phyloP scores from a whole-genome alignment of 2,797 vertebrate genomes.

The Babyrousa celebensis region DNA sequence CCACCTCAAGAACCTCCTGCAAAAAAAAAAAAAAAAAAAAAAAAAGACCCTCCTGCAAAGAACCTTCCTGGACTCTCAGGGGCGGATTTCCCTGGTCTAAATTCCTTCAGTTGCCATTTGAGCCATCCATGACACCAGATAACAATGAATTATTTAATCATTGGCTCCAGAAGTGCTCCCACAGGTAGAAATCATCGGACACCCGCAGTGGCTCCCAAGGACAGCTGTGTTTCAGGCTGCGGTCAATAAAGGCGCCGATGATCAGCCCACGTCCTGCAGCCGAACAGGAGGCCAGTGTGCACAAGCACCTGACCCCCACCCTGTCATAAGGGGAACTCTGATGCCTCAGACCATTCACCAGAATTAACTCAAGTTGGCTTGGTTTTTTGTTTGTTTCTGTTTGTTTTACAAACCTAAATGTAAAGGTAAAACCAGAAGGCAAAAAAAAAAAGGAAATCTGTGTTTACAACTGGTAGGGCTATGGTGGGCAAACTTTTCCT shows the following conservation, averaged over 20 bases:
- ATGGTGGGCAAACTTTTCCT: neutral
- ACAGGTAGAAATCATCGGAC: neutral
- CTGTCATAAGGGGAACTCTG: neutral
- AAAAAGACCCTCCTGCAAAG: neutral
- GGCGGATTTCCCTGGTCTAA: neutral
- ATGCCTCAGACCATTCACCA: neutral
- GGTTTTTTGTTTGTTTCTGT: no score
- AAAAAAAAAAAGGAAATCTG: neutral
- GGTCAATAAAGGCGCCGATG: accelerated
- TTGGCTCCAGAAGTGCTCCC: neutral
- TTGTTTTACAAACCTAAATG: neutral
- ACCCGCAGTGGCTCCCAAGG: neutral
- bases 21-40: neutral
- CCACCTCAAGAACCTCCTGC: neutral
- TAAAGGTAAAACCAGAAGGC: neutral
- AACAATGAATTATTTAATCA: neutral
- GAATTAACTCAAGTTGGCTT: neutral
- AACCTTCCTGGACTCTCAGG: neutral
- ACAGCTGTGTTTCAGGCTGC: neutral
- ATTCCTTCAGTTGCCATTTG: neutral
- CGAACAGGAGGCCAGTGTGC: neutral
- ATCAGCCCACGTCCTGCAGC: neutral
- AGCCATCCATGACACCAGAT: neutral
- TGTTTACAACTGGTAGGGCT: neutral
- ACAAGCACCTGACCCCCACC: no score